phyloP scores from a whole-genome alignment of 2,113 vertebrate genomes.

The Miniopterus natalensis region DNA sequence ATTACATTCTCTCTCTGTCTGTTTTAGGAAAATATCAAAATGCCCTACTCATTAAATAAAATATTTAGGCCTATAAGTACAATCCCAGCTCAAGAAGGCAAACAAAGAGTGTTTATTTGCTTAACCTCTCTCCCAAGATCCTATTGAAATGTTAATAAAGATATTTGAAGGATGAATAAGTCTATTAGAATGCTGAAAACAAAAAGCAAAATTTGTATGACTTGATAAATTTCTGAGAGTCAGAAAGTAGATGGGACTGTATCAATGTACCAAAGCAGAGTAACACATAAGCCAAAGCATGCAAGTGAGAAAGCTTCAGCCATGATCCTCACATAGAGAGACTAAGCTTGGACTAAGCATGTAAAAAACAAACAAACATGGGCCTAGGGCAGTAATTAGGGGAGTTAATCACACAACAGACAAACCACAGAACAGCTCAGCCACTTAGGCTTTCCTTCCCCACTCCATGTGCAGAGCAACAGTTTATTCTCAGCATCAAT shows the following conservation, averaged over 20 bases:
- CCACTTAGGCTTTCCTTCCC: neutral
- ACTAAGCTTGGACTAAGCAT: neutral
- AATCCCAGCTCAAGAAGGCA: neutral
- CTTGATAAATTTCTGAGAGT: neutral
- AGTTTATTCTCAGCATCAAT: neutral
- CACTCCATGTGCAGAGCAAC: neutral
- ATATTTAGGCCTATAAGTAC: neutral
- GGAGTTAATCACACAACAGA: neutral
- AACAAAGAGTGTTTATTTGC: neutral
- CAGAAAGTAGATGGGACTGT: neutral
- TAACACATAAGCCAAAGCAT: neutral
- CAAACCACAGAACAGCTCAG: neutral
- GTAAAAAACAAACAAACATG: neutral
- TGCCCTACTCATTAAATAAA: constrained; percentile 10
- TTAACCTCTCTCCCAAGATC: neutral
- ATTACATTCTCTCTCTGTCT: neutral
- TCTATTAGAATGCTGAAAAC: neutral
- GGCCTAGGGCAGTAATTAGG: neutral
- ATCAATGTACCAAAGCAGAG: neutral
- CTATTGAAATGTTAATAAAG: neutral
- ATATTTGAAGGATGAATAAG: neutral
- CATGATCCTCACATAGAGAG: neutral
- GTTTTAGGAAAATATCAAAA: neutral
- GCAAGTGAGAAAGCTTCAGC: neutral
- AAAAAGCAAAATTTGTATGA: neutral